phyloP scores from a whole-genome alignment of 1,140 invertebrate species.

The Pseudomyrmex dendroicus region DNA sequence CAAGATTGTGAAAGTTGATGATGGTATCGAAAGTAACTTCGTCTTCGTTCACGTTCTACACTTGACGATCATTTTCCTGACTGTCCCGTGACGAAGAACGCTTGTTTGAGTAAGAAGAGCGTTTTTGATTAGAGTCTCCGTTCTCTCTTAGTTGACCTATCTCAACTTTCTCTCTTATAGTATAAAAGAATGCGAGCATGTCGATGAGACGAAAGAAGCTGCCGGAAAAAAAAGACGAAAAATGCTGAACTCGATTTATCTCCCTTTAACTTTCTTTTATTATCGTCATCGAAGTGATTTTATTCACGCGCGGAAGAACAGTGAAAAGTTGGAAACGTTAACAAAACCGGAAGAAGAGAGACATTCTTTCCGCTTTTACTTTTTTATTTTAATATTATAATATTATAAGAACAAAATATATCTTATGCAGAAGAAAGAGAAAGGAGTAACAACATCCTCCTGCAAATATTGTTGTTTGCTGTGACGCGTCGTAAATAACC shows the following conservation, averaged over 20 bases:
- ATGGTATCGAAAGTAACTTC: slow-evolving; percentile 64
- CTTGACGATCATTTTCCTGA: slow-evolving; percentile 41
- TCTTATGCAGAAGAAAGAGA: neutral
- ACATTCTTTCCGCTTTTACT: slow-evolving; percentile 16
- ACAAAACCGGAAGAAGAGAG: neutral
- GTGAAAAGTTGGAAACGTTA: neutral
- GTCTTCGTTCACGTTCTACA: slow-evolving; percentile 21
- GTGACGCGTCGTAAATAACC: slow-evolving; percentile 39
- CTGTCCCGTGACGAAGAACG: neutral
- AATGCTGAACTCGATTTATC: slow-evolving; percentile 80
- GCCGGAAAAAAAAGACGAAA: slow-evolving; percentile 23
- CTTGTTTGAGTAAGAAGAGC: neutral
- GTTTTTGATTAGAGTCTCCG: slow-evolving; percentile 32
- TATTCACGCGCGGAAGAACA: slow-evolving; percentile 65
- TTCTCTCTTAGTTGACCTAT: slow-evolving; percentile 38
- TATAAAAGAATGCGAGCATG: slow-evolving; percentile 49
- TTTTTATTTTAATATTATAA: slow-evolving; percentile 55
- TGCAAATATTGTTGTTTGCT: slow-evolving; percentile 15
- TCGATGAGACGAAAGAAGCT: neutral
- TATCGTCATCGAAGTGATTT: slow-evolving; percentile 81
- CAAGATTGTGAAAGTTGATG: slow-evolving; percentile 10
- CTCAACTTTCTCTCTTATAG: slow-evolving; percentile 1
- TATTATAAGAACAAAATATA: slow-evolving; percentile 54
- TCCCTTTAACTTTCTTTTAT: slow-evolving; percentile 78
- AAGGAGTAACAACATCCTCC: neutral